Percentiles rank a stretch among this genome's conserved stretches.
Evolutionary conservation across 2,113 vertebrate genomes (phyloP).

Genomic region (Anser brachyrhynchus): DNA sequence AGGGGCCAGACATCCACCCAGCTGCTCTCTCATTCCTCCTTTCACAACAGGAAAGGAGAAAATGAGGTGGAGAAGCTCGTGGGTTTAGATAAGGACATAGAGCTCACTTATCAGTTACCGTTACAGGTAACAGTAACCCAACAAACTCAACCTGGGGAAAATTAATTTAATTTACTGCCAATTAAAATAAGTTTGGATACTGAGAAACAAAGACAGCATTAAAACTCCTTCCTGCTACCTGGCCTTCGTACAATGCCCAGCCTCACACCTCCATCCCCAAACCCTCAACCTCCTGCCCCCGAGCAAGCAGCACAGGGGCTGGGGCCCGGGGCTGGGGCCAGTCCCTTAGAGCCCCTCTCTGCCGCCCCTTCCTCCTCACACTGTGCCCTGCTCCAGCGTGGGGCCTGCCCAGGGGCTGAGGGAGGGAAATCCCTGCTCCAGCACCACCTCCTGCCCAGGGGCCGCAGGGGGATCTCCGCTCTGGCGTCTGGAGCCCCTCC

Average conservation of each 20-base stretch:
- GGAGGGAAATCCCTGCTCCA: background rate
- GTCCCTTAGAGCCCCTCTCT: background rate
- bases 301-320: too few species aligned
- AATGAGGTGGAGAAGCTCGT: background rate
- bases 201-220: background rate
- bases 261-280: background rate
- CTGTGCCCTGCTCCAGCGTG: background rate
- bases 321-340: too few species aligned
- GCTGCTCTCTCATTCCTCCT: background rate
- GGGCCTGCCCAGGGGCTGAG: background rate
- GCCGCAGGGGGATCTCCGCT: background rate
- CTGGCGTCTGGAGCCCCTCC: too few species aligned
- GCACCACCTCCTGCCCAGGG: background rate
- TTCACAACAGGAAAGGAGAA: background rate
- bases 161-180: background rate
- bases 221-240: too few species aligned
- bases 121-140: background rate
- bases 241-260: background rate
- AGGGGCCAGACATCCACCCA: background rate
- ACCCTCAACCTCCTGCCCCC: too few species aligned
- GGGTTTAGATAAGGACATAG: background rate
- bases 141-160: fast-evolving
- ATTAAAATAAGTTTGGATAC: too few species aligned
- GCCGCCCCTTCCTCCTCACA: background rate
- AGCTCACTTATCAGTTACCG: too few species aligned